phyloP scores from a whole-genome alignment of 2,888 invertebrate genomes.

The Acrobeloides nanus region DNA sequence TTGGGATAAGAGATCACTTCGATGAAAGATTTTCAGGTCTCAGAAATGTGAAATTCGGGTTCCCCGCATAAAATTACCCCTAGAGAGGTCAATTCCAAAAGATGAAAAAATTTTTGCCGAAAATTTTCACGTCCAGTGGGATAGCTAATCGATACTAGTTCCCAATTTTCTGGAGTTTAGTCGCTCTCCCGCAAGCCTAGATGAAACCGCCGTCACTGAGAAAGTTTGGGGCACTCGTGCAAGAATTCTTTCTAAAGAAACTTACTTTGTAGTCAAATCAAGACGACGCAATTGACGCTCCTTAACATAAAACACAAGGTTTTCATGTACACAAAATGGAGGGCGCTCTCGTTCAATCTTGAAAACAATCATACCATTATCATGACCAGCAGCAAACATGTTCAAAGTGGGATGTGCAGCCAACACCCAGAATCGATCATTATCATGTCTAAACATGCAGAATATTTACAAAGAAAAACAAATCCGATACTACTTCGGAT shows the following conservation, averaged over 20 bases:
- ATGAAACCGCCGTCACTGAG: no score
- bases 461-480: conserved; percentile 37
- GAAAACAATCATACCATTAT: conserved; percentile 89
- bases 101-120: background rate
- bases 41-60: conserved; percentile 1
- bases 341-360: conserved; percentile 75
- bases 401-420: conserved; percentile 88
- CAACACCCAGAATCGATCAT: conserved; percentile 95
- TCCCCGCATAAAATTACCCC: no score
- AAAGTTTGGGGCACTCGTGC: no score
- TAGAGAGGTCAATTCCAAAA: no score
- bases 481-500: background rate
- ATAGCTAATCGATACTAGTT: no score
- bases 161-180: no score
- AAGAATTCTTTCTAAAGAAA: no score
- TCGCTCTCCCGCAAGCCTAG: no score
- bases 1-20: no score
- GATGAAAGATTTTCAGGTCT: conserved; percentile 10
- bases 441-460: conserved; percentile 74
- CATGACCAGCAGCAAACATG: conserved; percentile 98
- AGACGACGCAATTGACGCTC: conserved; percentile 80
- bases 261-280: conserved; percentile 75
- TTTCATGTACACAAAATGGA: conserved; percentile 85
- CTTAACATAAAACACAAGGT: conserved; percentile 88
- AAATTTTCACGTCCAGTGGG: no score